Conservation (phyloP, 2,113 vertebrate genomes). For the Daboia siamensis region DNA sequence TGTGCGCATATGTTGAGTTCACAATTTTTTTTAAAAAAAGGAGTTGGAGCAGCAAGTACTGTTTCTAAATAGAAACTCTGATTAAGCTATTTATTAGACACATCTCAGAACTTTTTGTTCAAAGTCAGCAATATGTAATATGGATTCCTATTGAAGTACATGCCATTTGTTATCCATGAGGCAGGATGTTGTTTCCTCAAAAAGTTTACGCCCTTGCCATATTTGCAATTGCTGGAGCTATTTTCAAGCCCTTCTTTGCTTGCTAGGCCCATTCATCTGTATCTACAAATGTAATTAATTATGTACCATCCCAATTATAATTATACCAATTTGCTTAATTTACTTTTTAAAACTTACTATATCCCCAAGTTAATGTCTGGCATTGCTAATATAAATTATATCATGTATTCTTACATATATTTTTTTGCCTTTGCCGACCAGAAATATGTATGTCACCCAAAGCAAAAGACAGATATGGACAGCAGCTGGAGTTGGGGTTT, state of each 20-base stretch:
- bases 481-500: neutral
- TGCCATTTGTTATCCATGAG: fast-evolving
- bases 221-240: neutral
- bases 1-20: fast-evolving
- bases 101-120: neutral
- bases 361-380: neutral
- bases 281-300: neutral
- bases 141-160: neutral
- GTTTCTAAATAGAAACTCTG: neutral
- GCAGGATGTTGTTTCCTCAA: fast-evolving
- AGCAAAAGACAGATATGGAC: neutral
- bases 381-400: neutral
- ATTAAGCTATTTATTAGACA: neutral
- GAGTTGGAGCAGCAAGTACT: neutral
- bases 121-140: neutral
- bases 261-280: neutral
- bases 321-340: neutral
- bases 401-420: neutral
- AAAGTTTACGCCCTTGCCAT: neutral
- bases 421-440: neutral
- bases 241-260: neutral
- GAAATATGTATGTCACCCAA: neutral
- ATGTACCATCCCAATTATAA: neutral
- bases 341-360: neutral
- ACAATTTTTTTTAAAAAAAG: neutral